Evolutionary conservation across 23 tunicate genomes (phyloP), one percentile per base, ranked within the genome.

Genomic region (Trididemnum nubilum): DNA sequence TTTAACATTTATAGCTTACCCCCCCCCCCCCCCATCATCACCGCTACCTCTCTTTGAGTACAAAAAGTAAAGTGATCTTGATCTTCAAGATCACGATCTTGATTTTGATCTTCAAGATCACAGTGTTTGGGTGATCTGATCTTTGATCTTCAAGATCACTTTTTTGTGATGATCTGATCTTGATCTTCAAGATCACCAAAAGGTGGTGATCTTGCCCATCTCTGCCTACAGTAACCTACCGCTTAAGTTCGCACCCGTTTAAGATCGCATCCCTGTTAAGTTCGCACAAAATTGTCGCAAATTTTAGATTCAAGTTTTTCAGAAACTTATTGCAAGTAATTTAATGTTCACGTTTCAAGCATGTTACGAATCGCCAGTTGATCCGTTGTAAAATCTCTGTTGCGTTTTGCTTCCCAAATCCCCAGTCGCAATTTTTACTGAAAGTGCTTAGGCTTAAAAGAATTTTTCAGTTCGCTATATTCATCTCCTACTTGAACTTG

Each of bases 191-290:
- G n/a, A n/a, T n/a, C n/a, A n/a, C n/a, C n/a, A n/a, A n/a, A n/a
- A n/a, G n/a, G n/a, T n/a, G n/a, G n/a, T n/a, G n/a, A n/a, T n/a
- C n/a, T n/a, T n/a, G n/a, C n/a, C n/a, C n/a, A n/a, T n/a, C n/a
- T n/a, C n/a, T n/a, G n/a, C n/a, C n/a, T 44, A 44, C 54, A 44
- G 54, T 44, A 44, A 44, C 54, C 54, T 44, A 44, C 54, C 54
- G 54, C 54, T 44, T 44, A 44, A 44, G 54, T 44, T 44, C 9
- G 54, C 54, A 44, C 54, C 54, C 54, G 54, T 15, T 44, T 44
- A 44, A 44, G 54, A 7, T 44, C 9, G 54, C 54, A 44, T 15
- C 54, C 54, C 9, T 44, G 9, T 44, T 44, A n/a, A 44, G 54
- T 44, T 44, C 54, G 54, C 54, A 44, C 9, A 44, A 44, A 44